A percentile compares a stretch with the other conserved stretches of the same genome.
Evolutionary conservation across 2,113 vertebrate genomes (phyloP).

Genomic region (Pangasianodon gigas): DNA sequence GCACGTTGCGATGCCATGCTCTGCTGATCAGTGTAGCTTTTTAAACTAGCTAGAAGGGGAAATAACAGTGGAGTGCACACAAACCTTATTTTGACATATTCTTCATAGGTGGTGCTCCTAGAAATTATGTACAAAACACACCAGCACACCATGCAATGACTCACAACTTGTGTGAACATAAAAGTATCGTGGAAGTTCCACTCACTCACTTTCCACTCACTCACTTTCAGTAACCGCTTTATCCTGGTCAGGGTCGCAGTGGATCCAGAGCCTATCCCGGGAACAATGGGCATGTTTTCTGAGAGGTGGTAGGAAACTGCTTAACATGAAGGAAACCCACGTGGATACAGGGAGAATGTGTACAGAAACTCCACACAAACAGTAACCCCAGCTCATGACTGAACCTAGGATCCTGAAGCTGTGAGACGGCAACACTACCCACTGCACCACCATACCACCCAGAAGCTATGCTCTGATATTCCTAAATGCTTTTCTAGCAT

Average conservation of each 20-base stretch:
- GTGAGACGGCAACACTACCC: too few species aligned
- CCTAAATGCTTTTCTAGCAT: too few species aligned
- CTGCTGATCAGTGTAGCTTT: neutral
- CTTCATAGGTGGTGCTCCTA: neutral
- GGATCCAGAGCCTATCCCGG: neutral
- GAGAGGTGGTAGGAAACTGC: too few species aligned
- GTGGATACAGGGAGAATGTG: too few species aligned
- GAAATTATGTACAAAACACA: neutral
- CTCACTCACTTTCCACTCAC: too few species aligned
- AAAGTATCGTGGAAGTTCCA: neutral
- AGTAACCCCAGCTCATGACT: too few species aligned
- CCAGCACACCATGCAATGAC: neutral
- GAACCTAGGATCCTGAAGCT: too few species aligned
- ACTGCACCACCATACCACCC: too few species aligned
- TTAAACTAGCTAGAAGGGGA: neutral
- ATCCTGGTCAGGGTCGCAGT: neutral
- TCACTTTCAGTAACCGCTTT: neutral
- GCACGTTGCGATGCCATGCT: neutral
- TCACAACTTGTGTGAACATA: neutral
- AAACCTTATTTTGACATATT: neutral
- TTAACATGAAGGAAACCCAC: too few species aligned
- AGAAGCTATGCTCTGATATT: too few species aligned
- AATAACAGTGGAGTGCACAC: neutral
- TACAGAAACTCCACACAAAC: too few species aligned
- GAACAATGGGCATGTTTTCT: too few species aligned